These are phyloP conservation scores for Hafferia zeledoni DNA, from an alignment of 2,797 vertebrate genomes.

Conservation along the genomic window DNA sequence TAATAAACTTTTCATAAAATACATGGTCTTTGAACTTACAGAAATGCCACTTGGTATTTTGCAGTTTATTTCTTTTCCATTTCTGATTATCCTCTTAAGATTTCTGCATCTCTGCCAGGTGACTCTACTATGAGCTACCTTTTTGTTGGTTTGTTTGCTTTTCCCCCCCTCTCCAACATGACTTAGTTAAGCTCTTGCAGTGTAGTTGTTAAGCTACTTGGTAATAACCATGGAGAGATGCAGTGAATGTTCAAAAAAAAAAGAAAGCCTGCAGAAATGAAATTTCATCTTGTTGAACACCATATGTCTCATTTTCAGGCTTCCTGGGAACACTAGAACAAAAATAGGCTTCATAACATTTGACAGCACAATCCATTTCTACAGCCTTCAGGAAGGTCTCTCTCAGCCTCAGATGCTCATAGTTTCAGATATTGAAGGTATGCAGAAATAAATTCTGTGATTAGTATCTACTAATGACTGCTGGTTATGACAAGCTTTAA, in stretches of 20 bases:
- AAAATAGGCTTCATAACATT: conserved; percentile 97
- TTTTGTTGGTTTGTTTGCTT: not conserved
- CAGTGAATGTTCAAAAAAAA: not conserved
- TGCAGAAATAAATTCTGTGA: conserved; percentile 33
- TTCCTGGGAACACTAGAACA: conserved; percentile 95
- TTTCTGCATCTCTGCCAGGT: not conserved
- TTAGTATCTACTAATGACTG: conserved; percentile 8
- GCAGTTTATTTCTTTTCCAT: not conserved
- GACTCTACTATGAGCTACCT: not conserved
- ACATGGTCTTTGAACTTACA: not conserved
- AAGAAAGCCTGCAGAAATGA: not conserved
- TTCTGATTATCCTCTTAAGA: not conserved
- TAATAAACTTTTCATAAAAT: not conserved
- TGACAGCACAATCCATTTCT: conserved; percentile 98
- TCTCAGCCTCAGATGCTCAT: conserved; percentile 98
- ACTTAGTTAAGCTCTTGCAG: not conserved
- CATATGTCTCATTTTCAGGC: conserved; percentile 80
- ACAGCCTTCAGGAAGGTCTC: conserved; percentile 96
- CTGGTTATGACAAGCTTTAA: not conserved
- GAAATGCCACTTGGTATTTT: not conserved
- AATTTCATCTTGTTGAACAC: conserved; percentile 50
- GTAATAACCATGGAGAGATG: not conserved
- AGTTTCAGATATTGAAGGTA: conserved; percentile 96
- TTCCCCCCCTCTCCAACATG: not conserved
- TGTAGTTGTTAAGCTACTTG: not conserved